Percentiles rank a stretch among this genome's conserved stretches.
Conservation (phyloP, 1,140 invertebrate genomes). For the Drosophila baimaii region DNA sequence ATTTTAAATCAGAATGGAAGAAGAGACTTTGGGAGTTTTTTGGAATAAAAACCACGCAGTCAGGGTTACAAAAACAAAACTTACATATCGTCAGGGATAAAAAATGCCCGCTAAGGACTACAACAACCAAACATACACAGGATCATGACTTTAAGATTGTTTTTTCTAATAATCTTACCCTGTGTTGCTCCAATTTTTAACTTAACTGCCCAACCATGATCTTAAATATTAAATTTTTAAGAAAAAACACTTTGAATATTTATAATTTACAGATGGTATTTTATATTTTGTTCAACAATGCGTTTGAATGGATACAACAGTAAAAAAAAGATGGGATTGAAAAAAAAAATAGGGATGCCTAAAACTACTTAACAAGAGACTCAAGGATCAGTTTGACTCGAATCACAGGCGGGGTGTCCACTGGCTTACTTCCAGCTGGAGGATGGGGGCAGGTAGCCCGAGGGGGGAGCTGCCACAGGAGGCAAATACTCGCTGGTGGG, state of each 20-base stretch:
- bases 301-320: constrained; percentile 50
- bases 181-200: background rate
- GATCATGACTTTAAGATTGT: too few relatives aligned
- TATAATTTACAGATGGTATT: constrained; percentile 53
- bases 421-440: constrained; percentile 66
- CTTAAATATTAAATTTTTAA: background rate
- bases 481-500: constrained; percentile 64
- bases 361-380: constrained; percentile 74
- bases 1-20: too few relatives aligned
- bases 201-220: background rate
- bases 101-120: too few relatives aligned
- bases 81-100: too few relatives aligned
- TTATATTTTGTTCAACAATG: constrained; percentile 30
- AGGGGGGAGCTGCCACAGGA: constrained; percentile 44
- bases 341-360: constrained; percentile 62
- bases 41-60: too few relatives aligned
- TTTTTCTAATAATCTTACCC: too few relatives aligned
- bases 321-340: constrained; percentile 61
- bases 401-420: constrained; percentile 58
- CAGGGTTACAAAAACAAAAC: too few relatives aligned
- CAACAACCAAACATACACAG: too few relatives aligned
- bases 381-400: constrained; percentile 49
- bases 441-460: constrained; percentile 68
- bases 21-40: too few relatives aligned
- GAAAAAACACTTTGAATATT: background rate